A percentile compares a stretch with the other conserved stretches of the same genome.
phyloP scores from a whole-genome alignment of 2,888 invertebrate species.

The Pollenia amentaria region DNA sequence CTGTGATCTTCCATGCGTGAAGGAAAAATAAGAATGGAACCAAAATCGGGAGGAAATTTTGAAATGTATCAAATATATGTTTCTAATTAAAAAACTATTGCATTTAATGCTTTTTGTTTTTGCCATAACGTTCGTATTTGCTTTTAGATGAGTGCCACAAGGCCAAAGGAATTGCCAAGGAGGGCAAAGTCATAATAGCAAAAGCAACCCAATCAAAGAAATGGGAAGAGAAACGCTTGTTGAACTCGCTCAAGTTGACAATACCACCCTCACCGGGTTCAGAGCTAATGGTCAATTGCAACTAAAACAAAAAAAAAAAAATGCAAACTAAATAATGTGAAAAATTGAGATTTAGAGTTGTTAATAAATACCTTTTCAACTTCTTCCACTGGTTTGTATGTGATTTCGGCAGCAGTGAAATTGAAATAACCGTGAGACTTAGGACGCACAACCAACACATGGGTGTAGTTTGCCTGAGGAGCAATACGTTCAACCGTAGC shows the following conservation, averaged over 20 bases:
- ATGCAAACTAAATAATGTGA: neutral
- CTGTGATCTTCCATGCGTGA: slow-evolving; percentile 30
- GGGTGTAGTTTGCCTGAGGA: slow-evolving; percentile 96
- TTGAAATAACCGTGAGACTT: slow-evolving; percentile 97
- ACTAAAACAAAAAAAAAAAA: slow-evolving; percentile 83
- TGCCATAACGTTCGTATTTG: slow-evolving; percentile 94
- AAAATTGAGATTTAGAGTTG: neutral
- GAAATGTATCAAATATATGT: slow-evolving; percentile 31
- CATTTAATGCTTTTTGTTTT: slow-evolving; percentile 88
- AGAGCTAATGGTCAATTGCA: slow-evolving; percentile 90
- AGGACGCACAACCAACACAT: slow-evolving; percentile 96
- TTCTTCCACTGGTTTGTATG: slow-evolving; percentile 94
- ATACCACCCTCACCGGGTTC: slow-evolving; percentile 98
- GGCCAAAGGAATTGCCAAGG: slow-evolving; percentile 96
- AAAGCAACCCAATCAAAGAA: slow-evolving; percentile 99
- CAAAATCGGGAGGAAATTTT: slow-evolving; percentile 29
- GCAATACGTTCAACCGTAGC: slow-evolving; percentile 95
- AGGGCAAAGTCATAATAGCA: slow-evolving; percentile 97
- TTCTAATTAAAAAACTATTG: slow-evolving; percentile 30
- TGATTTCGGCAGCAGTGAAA: slow-evolving; percentile 97
- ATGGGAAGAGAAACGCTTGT: slow-evolving; percentile 98
- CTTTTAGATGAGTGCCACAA: slow-evolving; percentile 98
- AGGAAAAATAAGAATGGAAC: slow-evolving; percentile 46
- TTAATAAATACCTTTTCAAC: slow-evolving; percentile 87
- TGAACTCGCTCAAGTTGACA: slow-evolving; percentile 95